Conservation (phyloP, 2,888 invertebrate genomes). For the Drosophila lutescens region DNA sequence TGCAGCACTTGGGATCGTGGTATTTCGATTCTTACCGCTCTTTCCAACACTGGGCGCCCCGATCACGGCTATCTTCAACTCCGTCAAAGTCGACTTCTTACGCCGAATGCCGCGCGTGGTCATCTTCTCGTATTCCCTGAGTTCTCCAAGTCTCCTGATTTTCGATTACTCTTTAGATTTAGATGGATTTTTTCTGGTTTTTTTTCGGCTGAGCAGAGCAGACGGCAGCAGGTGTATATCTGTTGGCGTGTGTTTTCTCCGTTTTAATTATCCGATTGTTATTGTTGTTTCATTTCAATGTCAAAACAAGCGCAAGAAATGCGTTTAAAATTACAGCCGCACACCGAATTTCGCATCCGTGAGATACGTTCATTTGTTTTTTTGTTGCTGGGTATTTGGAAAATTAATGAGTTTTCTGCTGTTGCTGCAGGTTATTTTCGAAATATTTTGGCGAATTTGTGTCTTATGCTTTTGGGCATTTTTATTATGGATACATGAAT, state of each 20-base stretch:
- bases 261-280: slow-evolving; percentile 54
- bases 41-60: slow-evolving; percentile 96
- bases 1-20: slow-evolving; percentile 10
- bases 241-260: slow-evolving; percentile 49
- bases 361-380: slow-evolving; percentile 33
- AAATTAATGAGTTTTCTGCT: slow-evolving; percentile 46
- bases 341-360: slow-evolving; percentile 29
- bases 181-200: slow-evolving; percentile 1
- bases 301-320: slow-evolving; percentile 67
- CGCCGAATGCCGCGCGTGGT: slow-evolving; percentile 93
- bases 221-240: slow-evolving; percentile 51
- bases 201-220: neutral
- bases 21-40: slow-evolving; percentile 88
- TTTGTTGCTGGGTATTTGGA: slow-evolving; percentile 4
- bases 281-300: slow-evolving; percentile 55
- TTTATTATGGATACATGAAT: slow-evolving; percentile 42
- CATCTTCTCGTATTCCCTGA: slow-evolving; percentile 83
- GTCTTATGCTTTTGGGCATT: slow-evolving; percentile 25
- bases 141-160: neutral
- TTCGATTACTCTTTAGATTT: slow-evolving; percentile 9
- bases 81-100: slow-evolving; percentile 94
- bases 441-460: slow-evolving; percentile 36
- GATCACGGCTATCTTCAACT: slow-evolving; percentile 95
- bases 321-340: slow-evolving; percentile 65
- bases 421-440: slow-evolving; percentile 32